phyloP scores from a whole-genome alignment of 2,113 vertebrate species.

The Fregetta grallaria region DNA sequence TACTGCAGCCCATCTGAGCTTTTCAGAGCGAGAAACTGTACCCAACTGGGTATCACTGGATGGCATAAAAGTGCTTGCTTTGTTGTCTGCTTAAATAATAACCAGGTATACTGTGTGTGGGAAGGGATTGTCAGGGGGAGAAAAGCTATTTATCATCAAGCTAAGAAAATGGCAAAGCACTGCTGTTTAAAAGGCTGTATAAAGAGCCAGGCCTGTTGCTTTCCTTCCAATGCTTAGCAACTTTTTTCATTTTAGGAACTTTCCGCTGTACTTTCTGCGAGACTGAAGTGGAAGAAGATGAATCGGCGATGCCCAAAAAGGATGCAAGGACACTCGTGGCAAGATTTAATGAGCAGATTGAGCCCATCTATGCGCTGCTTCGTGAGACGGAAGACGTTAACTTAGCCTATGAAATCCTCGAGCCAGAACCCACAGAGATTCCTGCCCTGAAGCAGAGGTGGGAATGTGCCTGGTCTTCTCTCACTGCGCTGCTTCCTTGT shows the following conservation, averaged over 20 bases:
- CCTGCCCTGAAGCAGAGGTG: conserved; percentile 94
- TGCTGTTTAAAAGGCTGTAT: not conserved
- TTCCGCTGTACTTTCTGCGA: conserved; percentile 97
- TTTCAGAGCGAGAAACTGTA: not conserved
- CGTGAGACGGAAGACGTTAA: conserved; percentile 94
- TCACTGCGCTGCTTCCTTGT: not conserved
- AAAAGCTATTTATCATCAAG: not conserved
- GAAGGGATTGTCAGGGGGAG: not conserved
- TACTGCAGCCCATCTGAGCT: not conserved
- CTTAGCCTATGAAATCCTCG: conserved; percentile 91
- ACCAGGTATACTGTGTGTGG: not conserved
- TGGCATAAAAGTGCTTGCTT: not conserved
- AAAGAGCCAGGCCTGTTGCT: not conserved
- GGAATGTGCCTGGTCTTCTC: not conserved
- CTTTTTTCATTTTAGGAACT: conserved; percentile 75
- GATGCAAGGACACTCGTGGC: conserved; percentile 95
- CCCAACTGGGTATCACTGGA: not conserved
- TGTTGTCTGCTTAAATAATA: conserved; percentile 1
- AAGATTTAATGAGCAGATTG: conserved; percentile 97
- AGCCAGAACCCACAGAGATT: conserved; percentile 95
- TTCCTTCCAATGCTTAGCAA: not conserved
- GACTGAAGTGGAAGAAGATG: conserved; percentile 96
- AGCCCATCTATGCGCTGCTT: conserved; percentile 93
- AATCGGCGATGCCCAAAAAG: conserved; percentile 91
- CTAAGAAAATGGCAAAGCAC: not conserved